Evolutionary conservation across 2,797 vertebrate species (phyloP), one percentile per base, ranked within the genome.

Genomic region (Delichon dasypus): DNA sequence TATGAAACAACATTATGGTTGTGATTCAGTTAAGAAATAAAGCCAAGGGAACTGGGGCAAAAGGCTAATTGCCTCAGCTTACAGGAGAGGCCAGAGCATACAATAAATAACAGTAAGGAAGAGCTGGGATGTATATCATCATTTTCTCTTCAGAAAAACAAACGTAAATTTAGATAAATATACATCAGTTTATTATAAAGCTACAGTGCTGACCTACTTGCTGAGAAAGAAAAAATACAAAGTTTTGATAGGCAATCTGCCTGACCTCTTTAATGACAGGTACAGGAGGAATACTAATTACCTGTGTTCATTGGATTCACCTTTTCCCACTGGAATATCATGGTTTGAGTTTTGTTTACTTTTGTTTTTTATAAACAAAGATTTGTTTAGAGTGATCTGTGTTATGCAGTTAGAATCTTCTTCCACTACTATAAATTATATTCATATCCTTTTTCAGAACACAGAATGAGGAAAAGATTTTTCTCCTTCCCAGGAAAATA

Each of bases 61-160:
- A 96, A 64, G 82, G 88, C 58, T 97, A 97, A 97, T 95, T 96
- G 91, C 90, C 83, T 95, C 84, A 89, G 82, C 94, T 97, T 94
- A 95, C 88, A 93, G 79, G 93, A 66, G 84, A 83, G 40, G 92
- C 58, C 89, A 96, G 45, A 85, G 76, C 47, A 93, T 50, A 74
- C 27, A 94, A 95, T 94, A 92, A 86, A 96, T 79, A 91, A 91
- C 62, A 85, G 84, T 50, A 95, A 97, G 85, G 73, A 72, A 93
- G 64, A 93, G 58, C 61, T 78, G 58, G 80, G 86, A 76, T 91
- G 29, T 71, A 88, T 96, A 94, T 72, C 62, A 74, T 72, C 21
- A 88, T 93, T 95, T 96, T 83, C 68, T 90, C 77, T 83, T 93
- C 62, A 74, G 66, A 73, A 95, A 95, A 91, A 73, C 54, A 89